Evolutionary conservation across 1,140 invertebrate genomes (phyloP), one percentile per base, ranked within the genome.

Genomic region (Hestina assimilis): DNA sequence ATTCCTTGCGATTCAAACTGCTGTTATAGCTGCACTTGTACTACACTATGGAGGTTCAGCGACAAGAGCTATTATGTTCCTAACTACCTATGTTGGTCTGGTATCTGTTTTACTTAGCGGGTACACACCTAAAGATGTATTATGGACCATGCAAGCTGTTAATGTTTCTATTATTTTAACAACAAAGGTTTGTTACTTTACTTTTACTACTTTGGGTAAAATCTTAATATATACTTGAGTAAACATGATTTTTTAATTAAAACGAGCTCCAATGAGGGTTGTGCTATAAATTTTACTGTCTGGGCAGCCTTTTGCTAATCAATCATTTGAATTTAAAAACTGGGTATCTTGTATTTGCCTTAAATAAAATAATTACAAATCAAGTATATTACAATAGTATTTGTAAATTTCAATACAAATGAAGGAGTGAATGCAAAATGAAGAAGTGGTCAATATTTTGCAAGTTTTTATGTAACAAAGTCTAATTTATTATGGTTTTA

Each of bases 1-100:
- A 54, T 98, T 98, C 86, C 89, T 99, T 59, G 92, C 93, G 4
- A 63, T 99, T 9, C 98, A 99, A 89, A 99, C 97, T 2, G 86
- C 93, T 4, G 79, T 94, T 0, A 97, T 99, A 56, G 95, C 93
- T 15, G 90, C 92, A 9, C 83, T 99, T 31, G 93, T 98, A 0
- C 80, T 99, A 8, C 91, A 92, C 70, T 98, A 93, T 89, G 89
- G 89, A 41, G 89, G 90, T 1, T 83, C 91, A 7, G 80, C 89
- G 12, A 66, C 78, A 0, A 89, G 91, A 64, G 92, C 94, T 4
- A 68, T 92, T 8, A 64, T 92, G 21, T 98, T 98, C 75, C 52
- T 95, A 2, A 78, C 90, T 1, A 75, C 86, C 0, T 98, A 97
- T 82, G 62, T 89, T 2, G 79, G 89, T 1, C 60, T 94, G 4